Conservation (phyloP, 1,140 invertebrate species). For the Papilio aristodemus region DNA sequence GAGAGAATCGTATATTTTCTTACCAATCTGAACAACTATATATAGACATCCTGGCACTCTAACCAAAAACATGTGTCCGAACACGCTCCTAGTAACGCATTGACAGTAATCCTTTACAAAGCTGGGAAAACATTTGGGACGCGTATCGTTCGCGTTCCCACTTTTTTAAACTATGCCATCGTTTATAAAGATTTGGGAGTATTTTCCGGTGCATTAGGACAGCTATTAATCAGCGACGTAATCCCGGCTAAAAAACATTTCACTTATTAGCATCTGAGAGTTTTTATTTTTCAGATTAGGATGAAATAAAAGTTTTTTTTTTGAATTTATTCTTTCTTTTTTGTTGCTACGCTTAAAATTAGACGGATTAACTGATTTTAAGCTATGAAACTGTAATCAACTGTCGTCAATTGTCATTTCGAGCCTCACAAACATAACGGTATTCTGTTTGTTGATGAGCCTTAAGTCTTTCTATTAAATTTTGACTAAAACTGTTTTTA, state of each 20-base stretch:
- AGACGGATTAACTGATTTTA: no score
- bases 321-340: not conserved
- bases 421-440: no score
- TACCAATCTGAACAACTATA: constrained; percentile 11
- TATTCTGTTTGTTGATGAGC: no score
- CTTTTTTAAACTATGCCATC: constrained; percentile 46
- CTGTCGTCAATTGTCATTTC: no score
- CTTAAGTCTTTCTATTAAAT: no score
- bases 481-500: no score
- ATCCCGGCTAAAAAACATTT: constrained; percentile 23
- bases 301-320: not conserved
- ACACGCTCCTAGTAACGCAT: constrained; percentile 50
- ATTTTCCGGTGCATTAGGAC: constrained; percentile 51
- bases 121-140: constrained; percentile 34
- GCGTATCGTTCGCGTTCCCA: constrained; percentile 26
- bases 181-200: constrained; percentile 56
- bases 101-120: constrained; percentile 64
- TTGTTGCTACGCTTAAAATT: not conserved
- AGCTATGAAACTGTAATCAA: no score
- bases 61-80: constrained; percentile 55
- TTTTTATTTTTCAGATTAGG: not conserved
- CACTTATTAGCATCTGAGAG: constrained; percentile 15
- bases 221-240: constrained; percentile 57
- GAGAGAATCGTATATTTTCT: constrained; percentile 17
- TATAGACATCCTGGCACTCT: constrained; percentile 38